phyloP scores from a whole-genome alignment of 2,888 invertebrate species.

The Epistrophella euchroma region DNA sequence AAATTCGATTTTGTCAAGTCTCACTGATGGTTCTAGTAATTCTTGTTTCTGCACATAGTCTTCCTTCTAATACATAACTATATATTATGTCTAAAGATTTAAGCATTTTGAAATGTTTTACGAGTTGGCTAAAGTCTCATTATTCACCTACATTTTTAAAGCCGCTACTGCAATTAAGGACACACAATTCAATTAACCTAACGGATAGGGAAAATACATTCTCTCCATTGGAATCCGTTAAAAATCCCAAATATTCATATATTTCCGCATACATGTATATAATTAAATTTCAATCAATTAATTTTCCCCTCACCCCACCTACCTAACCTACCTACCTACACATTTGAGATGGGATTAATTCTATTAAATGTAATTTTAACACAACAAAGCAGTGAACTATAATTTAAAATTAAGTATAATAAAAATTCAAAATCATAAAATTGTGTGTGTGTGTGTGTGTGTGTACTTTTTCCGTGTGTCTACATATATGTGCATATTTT shows the following conservation, averaged over 20 bases:
- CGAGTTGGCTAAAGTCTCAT: no score
- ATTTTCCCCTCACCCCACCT: neutral
- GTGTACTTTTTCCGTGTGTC: neutral
- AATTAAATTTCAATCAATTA: conserved; percentile 44
- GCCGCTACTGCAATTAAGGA: neutral
- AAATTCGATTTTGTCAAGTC: no score
- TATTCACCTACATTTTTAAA: neutral
- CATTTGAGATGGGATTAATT: neutral
- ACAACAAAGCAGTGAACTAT: conserved; percentile 11
- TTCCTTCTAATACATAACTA: no score
- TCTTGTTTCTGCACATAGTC: no score
- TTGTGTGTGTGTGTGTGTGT: neutral
- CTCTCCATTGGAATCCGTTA: neutral
- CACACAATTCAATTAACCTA: neutral
- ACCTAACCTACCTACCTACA: no score
- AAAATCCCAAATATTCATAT: conserved; percentile 7
- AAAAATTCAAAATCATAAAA: conserved; percentile 12
- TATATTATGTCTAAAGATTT: no score
- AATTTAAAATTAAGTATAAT: conserved; percentile 27
- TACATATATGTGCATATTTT: neutral
- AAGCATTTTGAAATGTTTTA: no score
- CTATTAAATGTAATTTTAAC: conserved; percentile 25
- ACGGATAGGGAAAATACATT: neutral
- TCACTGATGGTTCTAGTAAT: no score
- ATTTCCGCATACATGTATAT: neutral